These are phyloP conservation scores for Holacanthella duospinosa DNA, from an alignment of 2,888 invertebrate species.

Conservation along the genomic window DNA sequence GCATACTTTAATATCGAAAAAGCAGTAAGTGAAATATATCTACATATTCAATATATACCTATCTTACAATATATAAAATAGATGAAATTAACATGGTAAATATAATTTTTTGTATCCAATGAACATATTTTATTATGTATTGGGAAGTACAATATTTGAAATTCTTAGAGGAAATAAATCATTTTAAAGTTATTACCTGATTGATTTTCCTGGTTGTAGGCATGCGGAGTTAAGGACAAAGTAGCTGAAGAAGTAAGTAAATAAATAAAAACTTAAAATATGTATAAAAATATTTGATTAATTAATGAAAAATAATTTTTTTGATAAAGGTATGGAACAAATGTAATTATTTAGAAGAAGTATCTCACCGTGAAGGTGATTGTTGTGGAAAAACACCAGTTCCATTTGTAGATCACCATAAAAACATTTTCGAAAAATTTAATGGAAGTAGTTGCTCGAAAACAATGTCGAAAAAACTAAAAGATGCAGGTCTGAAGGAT, in stretches of 20 bases:
- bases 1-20: conserved; percentile 5
- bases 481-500: not conserved
- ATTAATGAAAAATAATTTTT: too few relatives aligned
- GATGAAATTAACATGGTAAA: too few relatives aligned
- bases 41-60: too few relatives aligned
- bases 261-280: not conserved
- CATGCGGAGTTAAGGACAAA: not conserved
- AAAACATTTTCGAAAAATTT: not conserved
- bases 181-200: too few relatives aligned
- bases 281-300: not conserved
- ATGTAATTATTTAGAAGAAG: not conserved
- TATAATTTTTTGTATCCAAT: too few relatives aligned
- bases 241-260: not conserved
- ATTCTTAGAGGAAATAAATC: too few relatives aligned
- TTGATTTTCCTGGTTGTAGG: not conserved
- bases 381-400: conserved; percentile 3
- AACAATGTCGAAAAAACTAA: not conserved
- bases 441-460: not conserved
- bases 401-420: not conserved
- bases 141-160: too few relatives aligned
- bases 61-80: too few relatives aligned
- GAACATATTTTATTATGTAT: too few relatives aligned
- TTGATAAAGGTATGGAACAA: not conserved
- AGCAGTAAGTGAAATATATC: not conserved
- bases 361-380: not conserved